Base-by-base conservation (phyloP, 2,113 vertebrate species). In the Mola mola region DNA sequence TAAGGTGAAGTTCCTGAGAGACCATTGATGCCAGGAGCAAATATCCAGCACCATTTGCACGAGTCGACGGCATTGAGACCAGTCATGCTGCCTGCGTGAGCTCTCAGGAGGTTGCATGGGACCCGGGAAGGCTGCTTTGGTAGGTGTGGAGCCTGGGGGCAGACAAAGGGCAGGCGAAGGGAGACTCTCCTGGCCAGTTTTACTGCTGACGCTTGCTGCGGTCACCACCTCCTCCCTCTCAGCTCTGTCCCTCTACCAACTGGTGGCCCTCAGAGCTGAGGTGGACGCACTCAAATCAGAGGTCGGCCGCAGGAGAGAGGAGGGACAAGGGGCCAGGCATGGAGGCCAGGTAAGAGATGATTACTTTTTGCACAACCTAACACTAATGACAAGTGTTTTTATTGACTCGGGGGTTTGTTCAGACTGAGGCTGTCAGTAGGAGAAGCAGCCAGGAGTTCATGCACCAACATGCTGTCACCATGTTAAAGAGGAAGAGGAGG, bases 151-250 rank as follows among this genome's bases (percentile, higher is more conserved):
- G 52, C 31, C 72, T 2, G 63, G 29, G 41, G 36, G 26, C 1
- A 74, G 55, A 42, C 20, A 37, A 8, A 55, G 16, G 8, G 4
- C 72, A 4, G 36, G 53, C 40, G 66, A 59, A 55, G 38, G 59
- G 62, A 81, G 82, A 60, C 58, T 75, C 33, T 87, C 90, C 29
- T 87, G 89, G 88, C 83, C 88, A 1, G 74, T 90, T 36, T 66
- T 92, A 79, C 81, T 94, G 73, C 91, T 95, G 83, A 91, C 90
- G 12, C 66, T 95, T 21, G 89, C 88, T 10, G 90, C 90, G 16
- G 66, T 96, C 78, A 86, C 93, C 85, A 93, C 93, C 46, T 93
- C 93, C 72, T 94, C 90, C 43, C 86, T 96, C 59, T 93, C 94
- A 46, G 92, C 88, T 62, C 52, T 95, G 73, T 93, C 94, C 40